Conservation (phyloP, 2,888 invertebrate genomes). For the Apamea monoglypha region DNA sequence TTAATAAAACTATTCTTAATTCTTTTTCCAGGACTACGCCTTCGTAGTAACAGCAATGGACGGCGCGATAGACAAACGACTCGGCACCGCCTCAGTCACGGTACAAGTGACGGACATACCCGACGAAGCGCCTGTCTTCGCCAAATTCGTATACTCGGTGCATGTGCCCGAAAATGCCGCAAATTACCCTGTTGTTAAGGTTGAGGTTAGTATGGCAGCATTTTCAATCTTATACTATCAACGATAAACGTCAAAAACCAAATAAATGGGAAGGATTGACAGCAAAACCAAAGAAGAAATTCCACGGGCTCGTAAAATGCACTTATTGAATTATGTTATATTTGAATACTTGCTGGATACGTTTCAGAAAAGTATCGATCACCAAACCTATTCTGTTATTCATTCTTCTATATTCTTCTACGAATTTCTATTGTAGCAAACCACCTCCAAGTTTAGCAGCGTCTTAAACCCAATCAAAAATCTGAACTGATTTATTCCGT, state of each 20-base stretch:
- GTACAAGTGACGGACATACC: conserved; percentile 94
- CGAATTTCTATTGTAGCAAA: too few relatives aligned
- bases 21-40: conserved; percentile 91
- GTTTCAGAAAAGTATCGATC: background rate
- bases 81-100: conserved; percentile 96
- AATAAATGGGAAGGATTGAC: background rate
- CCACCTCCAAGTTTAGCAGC: too few relatives aligned
- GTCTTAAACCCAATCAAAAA: too few relatives aligned
- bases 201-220: conserved; percentile 90
- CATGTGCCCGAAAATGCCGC: conserved; percentile 96
- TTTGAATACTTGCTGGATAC: background rate
- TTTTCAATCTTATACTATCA: background rate
- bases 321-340: background rate
- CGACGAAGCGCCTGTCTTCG: conserved; percentile 96
- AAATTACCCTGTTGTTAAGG: conserved; percentile 94
- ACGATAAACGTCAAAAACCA: background rate
- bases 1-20: background rate
- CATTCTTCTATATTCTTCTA: too few relatives aligned
- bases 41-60: conserved; percentile 97
- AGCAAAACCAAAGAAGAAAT: background rate
- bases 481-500: too few relatives aligned
- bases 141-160: conserved; percentile 93
- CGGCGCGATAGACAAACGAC: conserved; percentile 95
- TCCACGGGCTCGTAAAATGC: background rate
- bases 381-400: background rate